phyloP scores from a whole-genome alignment of 2,888 invertebrate genomes.

The Eubasilissa splendida region DNA sequence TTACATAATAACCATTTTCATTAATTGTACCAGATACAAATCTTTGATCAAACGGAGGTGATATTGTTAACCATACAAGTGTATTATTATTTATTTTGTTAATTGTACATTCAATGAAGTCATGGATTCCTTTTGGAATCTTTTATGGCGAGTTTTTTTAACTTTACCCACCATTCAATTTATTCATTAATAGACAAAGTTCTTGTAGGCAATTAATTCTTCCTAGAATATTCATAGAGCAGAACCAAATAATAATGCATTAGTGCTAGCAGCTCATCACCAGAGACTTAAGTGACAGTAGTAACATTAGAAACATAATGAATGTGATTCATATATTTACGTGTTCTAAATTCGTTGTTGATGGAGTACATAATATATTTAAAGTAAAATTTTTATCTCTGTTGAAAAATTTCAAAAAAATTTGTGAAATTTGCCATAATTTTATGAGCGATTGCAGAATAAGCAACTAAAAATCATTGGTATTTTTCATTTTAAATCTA shows the following conservation, averaged over 20 bases:
- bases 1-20: not conserved
- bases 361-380: not conserved
- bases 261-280: conserved; percentile 15
- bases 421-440: no score
- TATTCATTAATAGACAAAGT: not conserved
- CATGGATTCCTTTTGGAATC: conserved; percentile 2
- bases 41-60: conserved; percentile 17
- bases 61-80: conserved; percentile 21
- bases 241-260: conserved; percentile 23
- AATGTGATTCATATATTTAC: conserved; percentile 9
- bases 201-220: not conserved
- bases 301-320: conserved; percentile 19
- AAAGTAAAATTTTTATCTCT: no score
- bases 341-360: not conserved
- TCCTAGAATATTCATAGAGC: conserved; percentile 1
- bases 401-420: no score
- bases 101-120: not conserved
- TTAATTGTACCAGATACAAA: conserved; percentile 2
- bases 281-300: conserved; percentile 19
- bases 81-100: conserved; percentile 25
- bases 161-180: conserved; percentile 4
- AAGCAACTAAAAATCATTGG: no score
- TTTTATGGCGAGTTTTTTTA: conserved; percentile 1
- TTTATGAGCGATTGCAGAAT: no score
- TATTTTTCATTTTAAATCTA: not conserved